phyloP scores from a whole-genome alignment of 2,888 invertebrate genomes.

The Melitaea athalia region DNA sequence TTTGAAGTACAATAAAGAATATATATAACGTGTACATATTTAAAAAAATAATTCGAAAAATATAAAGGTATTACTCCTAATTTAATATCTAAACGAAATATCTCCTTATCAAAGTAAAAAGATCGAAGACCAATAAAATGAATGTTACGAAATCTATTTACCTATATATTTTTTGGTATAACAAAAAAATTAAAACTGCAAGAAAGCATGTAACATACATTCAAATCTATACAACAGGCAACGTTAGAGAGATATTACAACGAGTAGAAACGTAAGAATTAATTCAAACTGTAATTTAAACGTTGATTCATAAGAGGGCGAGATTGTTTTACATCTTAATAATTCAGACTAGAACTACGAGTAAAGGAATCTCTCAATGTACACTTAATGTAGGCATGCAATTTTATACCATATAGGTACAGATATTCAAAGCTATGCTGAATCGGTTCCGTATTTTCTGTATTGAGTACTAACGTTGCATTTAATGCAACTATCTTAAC shows the following conservation, averaged over 20 bases:
- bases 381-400: constrained; percentile 17
- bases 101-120: too few species aligned
- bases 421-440: constrained; percentile 30
- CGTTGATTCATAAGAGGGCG: neutral
- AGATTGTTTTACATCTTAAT: constrained; percentile 1
- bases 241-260: neutral
- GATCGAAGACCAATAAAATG: too few species aligned
- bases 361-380: constrained; percentile 12
- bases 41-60: too few species aligned
- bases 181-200: too few species aligned
- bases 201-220: too few species aligned
- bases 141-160: too few species aligned
- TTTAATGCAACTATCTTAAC: constrained; percentile 34
- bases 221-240: neutral
- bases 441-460: constrained; percentile 14
- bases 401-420: constrained; percentile 32
- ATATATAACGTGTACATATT: too few species aligned
- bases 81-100: too few species aligned
- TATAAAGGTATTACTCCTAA: too few species aligned
- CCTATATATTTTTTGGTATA: too few species aligned
- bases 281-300: neutral
- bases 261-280: neutral
- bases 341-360: neutral
- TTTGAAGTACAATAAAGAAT: too few species aligned
- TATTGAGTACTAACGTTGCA: constrained; percentile 26